phyloP scores from a whole-genome alignment of 2,888 invertebrate species.

The Brenthis ino region DNA sequence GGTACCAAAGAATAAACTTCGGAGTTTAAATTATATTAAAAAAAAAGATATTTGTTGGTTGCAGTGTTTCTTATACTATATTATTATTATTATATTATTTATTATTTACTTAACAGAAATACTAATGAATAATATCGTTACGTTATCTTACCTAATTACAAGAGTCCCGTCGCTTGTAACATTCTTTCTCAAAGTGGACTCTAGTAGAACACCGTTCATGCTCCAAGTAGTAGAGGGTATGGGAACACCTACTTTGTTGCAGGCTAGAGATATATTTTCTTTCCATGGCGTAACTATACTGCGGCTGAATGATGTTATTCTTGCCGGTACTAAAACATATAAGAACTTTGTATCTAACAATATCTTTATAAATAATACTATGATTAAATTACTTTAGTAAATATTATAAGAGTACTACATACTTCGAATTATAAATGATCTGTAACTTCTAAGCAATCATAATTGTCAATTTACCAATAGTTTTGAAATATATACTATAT shows the following conservation, averaged over 20 bases:
- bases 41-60: too few species aligned
- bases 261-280: slow-evolving; percentile 90
- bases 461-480: not conserved
- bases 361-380: too few species aligned
- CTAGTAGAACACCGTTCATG: slow-evolving; percentile 88
- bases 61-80: too few species aligned
- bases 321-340: slow-evolving; percentile 86
- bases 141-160: slow-evolving; percentile 85
- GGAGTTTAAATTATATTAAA: too few species aligned
- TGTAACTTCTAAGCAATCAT: not conserved
- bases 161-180: slow-evolving; percentile 88
- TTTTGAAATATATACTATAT: not conserved
- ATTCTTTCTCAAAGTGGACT: slow-evolving; percentile 86
- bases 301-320: slow-evolving; percentile 93
- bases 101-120: not conserved
- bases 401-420: too few species aligned
- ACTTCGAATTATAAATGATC: too few species aligned
- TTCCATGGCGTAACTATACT: slow-evolving; percentile 93
- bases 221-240: slow-evolving; percentile 90
- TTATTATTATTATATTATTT: too few species aligned
- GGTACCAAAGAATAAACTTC: too few species aligned
- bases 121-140: not conserved
- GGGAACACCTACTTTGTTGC: slow-evolving; percentile 92
- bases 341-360: not conserved
- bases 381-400: too few species aligned